Evolutionary conservation across 2,888 invertebrate genomes (phyloP).

Genomic region (Torymus texanus): DNA sequence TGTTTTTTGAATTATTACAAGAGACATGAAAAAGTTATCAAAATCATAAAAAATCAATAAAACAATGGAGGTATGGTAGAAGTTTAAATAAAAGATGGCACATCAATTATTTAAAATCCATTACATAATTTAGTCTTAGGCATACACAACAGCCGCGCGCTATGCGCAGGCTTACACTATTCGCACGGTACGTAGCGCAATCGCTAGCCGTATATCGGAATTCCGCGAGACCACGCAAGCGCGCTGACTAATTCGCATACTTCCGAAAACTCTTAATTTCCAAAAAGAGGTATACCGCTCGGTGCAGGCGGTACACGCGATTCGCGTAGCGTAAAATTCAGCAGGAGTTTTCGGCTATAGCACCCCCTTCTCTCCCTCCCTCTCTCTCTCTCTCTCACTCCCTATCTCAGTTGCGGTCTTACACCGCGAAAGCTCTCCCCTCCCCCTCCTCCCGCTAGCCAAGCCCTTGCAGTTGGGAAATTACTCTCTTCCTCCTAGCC

Average conservation of each 20-base stretch:
- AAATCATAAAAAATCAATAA: no score
- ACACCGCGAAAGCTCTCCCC: neutral
- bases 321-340: conserved; percentile 43
- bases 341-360: conserved; percentile 7
- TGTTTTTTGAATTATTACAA: no score
- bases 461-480: conserved; percentile 16
- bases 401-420: conserved; percentile 16
- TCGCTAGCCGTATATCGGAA: conserved; percentile 5
- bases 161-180: no score
- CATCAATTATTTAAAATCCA: no score
- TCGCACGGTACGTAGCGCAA: neutral
- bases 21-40: no score
- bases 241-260: conserved; percentile 55
- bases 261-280: conserved; percentile 51
- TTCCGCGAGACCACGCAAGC: conserved; percentile 15
- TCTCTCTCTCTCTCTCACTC: no score
- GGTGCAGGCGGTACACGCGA: conserved; percentile 6
- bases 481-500: conserved; percentile 4
- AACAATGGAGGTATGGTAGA: no score
- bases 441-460: no score
- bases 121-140: no score
- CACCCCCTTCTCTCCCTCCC: no score
- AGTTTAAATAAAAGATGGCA: no score
- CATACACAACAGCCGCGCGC: no score
- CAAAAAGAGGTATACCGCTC: conserved; percentile 31